phyloP scores from a whole-genome alignment of 2,797 vertebrate genomes.

The Pantherophis vulpinus region DNA sequence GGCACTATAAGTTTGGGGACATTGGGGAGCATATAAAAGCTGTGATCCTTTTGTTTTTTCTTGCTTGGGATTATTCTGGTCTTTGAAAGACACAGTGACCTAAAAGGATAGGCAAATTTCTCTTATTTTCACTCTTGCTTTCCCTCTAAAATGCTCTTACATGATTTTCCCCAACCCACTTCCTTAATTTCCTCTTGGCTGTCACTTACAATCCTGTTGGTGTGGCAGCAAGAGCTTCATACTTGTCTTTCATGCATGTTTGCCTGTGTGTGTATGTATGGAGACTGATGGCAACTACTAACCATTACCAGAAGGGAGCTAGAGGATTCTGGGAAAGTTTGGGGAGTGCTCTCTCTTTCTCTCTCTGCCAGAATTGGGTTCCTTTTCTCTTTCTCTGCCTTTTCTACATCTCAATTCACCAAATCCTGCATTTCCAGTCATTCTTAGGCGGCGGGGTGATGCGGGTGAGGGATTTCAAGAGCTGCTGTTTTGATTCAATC shows the following conservation, averaged over 20 bases:
- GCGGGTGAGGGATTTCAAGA: slow-evolving; percentile 39
- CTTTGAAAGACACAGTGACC: slow-evolving; percentile 30
- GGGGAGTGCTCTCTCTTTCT: slow-evolving; percentile 38
- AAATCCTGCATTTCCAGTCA: slow-evolving; percentile 61
- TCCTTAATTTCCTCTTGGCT: neutral
- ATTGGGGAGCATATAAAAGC: slow-evolving; percentile 26
- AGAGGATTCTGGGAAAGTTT: slow-evolving; percentile 19
- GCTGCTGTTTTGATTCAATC: neutral
- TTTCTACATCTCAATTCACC: slow-evolving; percentile 52
- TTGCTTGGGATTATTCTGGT: slow-evolving; percentile 68
- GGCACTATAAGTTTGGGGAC: slow-evolving; percentile 53
- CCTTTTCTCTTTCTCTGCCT: slow-evolving; percentile 15
- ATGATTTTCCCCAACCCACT: slow-evolving; percentile 38
- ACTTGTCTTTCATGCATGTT: slow-evolving; percentile 41
- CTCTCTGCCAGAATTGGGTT: slow-evolving; percentile 22
- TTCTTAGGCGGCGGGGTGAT: slow-evolving; percentile 9
- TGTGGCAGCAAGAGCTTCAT: slow-evolving; percentile 43
- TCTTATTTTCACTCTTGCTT: slow-evolving; percentile 35
- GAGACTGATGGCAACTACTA: slow-evolving; percentile 52
- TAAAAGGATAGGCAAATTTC: slow-evolving; percentile 29
- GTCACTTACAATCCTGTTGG: neutral
- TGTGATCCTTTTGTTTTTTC: slow-evolving; percentile 53
- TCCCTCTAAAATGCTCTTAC: slow-evolving; percentile 1
- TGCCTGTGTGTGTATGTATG: neutral
- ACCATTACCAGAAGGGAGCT: slow-evolving; percentile 46